phyloP scores from a whole-genome alignment of 2,888 invertebrate genomes.

The Patella ulyssiponensis region DNA sequence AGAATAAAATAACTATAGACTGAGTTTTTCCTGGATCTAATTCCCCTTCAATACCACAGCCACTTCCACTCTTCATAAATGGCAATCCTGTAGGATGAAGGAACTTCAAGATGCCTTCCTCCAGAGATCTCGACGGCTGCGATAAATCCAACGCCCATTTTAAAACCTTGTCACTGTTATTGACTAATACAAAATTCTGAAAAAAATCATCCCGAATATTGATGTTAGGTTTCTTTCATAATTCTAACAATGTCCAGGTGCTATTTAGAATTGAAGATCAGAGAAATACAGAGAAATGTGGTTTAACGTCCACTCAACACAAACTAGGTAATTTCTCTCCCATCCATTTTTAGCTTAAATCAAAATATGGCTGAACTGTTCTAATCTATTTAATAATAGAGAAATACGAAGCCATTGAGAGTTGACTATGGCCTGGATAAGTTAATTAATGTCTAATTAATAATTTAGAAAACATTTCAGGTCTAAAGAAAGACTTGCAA shows the following conservation, averaged over 20 bases:
- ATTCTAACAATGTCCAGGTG: background rate
- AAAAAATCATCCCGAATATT: constrained; percentile 6
- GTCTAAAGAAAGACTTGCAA: too few relatives aligned
- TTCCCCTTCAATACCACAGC: constrained; percentile 61
- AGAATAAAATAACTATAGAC: constrained; percentile 64
- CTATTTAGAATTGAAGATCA: background rate
- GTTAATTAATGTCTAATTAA: too few relatives aligned
- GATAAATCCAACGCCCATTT: constrained; percentile 68
- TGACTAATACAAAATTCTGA: constrained; percentile 64
- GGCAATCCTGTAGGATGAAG: constrained; percentile 66
- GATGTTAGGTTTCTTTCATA: too few relatives aligned
- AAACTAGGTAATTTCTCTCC: too few relatives aligned
- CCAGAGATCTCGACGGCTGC: constrained; percentile 52
- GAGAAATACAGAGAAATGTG: too few relatives aligned
- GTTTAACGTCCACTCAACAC: too few relatives aligned
- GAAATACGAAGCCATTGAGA: too few relatives aligned
- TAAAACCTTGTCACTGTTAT: constrained; percentile 64
- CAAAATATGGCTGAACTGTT: too few relatives aligned
- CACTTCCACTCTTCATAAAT: constrained; percentile 54
- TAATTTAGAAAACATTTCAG: too few relatives aligned
- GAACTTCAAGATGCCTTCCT: constrained; percentile 68
- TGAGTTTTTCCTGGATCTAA: constrained; percentile 66
- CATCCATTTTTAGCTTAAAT: too few relatives aligned
- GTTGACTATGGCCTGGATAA: too few relatives aligned
- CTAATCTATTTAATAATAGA: too few relatives aligned